Percentiles rank a stretch among this genome's conserved stretches.
These are phyloP conservation scores for Tragulus kanchil DNA, from an alignment of 2,113 vertebrate genomes.

Conservation along the genomic window DNA sequence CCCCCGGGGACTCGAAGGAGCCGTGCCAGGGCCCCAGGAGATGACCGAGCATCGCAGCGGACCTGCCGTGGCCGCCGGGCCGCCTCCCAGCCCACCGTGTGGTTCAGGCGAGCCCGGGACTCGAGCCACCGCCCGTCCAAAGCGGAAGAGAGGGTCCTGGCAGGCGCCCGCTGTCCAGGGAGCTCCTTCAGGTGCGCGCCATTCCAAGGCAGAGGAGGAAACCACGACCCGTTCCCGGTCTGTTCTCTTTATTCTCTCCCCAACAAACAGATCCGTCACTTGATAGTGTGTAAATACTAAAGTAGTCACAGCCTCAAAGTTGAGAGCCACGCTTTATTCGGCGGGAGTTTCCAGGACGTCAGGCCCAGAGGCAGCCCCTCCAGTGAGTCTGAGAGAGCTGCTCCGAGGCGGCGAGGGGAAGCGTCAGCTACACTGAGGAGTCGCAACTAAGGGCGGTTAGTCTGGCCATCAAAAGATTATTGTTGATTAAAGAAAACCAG, in stretches of 20 bases:
- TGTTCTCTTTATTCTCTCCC: background rate
- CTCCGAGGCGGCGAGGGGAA: background rate
- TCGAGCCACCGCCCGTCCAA: background rate
- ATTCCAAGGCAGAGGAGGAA: background rate
- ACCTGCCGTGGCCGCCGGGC: background rate
- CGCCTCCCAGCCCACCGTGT: accelerated
- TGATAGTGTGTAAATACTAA: background rate
- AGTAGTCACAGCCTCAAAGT: background rate
- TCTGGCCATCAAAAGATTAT: background rate
- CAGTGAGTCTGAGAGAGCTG: background rate
- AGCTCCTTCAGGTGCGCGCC: background rate
- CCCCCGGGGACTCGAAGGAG: background rate
- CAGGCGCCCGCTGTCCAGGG: no score
- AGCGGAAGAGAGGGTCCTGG: background rate
- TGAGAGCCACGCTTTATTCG: background rate
- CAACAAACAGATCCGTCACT: no score
- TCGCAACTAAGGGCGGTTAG: background rate
- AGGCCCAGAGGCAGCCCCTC: background rate
- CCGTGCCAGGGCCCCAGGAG: background rate
- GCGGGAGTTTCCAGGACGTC: background rate
- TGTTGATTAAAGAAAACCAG: background rate
- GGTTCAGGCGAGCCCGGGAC: background rate
- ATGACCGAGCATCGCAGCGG: background rate
- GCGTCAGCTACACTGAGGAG: background rate
- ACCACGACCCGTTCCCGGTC: background rate